phyloP scores from a whole-genome alignment of 2,797 vertebrate genomes.

The Acridotheres tristis region DNA sequence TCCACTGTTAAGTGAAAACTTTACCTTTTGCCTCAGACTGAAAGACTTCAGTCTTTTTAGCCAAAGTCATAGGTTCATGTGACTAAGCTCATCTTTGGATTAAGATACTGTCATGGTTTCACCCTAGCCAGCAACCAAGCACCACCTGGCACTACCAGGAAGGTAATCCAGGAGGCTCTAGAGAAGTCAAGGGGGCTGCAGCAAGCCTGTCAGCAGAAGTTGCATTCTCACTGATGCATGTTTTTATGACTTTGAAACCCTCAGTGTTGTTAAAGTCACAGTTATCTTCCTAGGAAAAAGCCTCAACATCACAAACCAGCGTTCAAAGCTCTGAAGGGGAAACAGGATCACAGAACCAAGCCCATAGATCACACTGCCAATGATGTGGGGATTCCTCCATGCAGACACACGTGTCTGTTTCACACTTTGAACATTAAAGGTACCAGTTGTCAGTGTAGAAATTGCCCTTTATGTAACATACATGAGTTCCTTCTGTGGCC shows the following conservation, averaged over 20 bases:
- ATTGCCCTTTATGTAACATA: background rate
- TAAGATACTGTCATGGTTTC: background rate
- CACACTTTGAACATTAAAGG: background rate
- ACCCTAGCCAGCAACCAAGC: background rate
- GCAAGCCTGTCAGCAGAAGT: background rate
- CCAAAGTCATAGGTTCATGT: background rate
- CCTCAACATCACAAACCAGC: background rate
- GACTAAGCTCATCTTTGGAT: background rate
- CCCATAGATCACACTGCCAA: rapidly evolving
- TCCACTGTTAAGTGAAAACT: background rate
- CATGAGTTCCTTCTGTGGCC: background rate
- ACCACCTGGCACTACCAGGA: background rate
- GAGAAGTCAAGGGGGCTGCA: background rate
- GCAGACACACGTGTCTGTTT: rapidly evolving
- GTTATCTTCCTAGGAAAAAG: background rate
- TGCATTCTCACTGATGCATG: rapidly evolving
- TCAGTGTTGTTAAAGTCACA: background rate
- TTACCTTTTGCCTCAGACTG: background rate
- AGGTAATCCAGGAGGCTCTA: background rate
- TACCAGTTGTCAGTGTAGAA: background rate
- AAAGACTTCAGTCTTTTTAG: background rate
- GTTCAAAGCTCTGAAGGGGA: background rate
- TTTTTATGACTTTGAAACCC: background rate
- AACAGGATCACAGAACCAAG: background rate
- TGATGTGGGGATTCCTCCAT: background rate